Evolutionary conservation across 2,888 invertebrate genomes (phyloP).

Genomic region (Chymomyza procnemis): DNA sequence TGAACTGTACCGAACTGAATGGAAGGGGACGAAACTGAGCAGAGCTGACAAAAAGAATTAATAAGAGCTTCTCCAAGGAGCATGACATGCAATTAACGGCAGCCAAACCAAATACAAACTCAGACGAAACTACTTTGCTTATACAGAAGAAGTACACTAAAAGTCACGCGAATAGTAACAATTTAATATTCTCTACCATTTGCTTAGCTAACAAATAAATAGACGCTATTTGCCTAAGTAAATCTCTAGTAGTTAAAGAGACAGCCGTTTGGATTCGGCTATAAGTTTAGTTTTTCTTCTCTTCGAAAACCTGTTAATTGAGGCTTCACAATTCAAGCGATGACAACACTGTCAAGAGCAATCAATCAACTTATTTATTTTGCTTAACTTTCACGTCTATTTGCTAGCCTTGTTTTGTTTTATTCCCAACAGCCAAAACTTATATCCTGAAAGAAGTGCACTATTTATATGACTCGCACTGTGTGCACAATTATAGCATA

Average conservation of each 20-base stretch:
- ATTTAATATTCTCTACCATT: not conserved
- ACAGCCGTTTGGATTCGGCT: too few species aligned
- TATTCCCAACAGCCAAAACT: too few species aligned
- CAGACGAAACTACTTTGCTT: not conserved
- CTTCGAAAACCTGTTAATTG: too few species aligned
- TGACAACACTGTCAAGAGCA: too few species aligned
- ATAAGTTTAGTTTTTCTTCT: too few species aligned
- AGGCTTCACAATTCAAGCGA: too few species aligned
- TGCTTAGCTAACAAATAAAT: too few species aligned
- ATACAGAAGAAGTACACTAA: not conserved
- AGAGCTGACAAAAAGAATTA: constrained; percentile 42
- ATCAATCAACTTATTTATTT: too few species aligned
- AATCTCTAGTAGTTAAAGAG: too few species aligned
- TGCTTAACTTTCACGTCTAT: too few species aligned
- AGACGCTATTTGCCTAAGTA: too few species aligned
- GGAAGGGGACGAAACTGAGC: constrained; percentile 29
- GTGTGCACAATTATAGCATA: not conserved
- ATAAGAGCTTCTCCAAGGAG: constrained; percentile 48
- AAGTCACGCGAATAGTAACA: not conserved
- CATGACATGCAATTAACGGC: constrained; percentile 57
- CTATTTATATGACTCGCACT: not conserved
- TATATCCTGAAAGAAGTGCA: not conserved
- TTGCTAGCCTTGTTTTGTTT: too few species aligned
- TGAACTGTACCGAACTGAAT: constrained; percentile 1
- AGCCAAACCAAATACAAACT: constrained; percentile 17